Conservation (phyloP, 1,140 invertebrate genomes). For the Cotesia vestalis region DNA sequence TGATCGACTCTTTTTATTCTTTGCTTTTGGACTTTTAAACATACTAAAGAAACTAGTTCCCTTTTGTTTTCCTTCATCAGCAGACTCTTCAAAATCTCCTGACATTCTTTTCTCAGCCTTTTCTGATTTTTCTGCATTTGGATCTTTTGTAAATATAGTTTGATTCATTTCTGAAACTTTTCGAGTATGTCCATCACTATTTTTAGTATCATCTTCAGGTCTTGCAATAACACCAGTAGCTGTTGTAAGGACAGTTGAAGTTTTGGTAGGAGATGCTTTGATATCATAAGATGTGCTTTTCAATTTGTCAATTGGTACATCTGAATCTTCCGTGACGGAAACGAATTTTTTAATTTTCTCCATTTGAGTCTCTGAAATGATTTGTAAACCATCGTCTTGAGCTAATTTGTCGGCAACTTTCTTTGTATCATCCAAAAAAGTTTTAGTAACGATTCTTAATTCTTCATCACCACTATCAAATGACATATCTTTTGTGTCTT, state of each 20-base stretch:
- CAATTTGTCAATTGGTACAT: slow-evolving; percentile 45
- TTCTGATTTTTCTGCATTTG: not conserved
- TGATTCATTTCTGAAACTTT: slow-evolving; percentile 42
- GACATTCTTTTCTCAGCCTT: slow-evolving; percentile 24
- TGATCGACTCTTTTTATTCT: slow-evolving; percentile 47
- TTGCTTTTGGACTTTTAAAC: slow-evolving; percentile 56
- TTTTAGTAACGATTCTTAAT: slow-evolving; percentile 35
- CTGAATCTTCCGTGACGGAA: slow-evolving; percentile 36
- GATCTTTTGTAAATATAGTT: not conserved
- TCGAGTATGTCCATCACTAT: slow-evolving; percentile 33
- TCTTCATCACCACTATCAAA: slow-evolving; percentile 43
- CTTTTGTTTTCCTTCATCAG: slow-evolving; percentile 47
- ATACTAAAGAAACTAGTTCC: slow-evolving; percentile 50
- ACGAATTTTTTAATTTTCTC: slow-evolving; percentile 42
- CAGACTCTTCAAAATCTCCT: slow-evolving; percentile 10
- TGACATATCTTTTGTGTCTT: slow-evolving; percentile 34
- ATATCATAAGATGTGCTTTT: slow-evolving; percentile 48
- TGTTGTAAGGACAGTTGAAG: not conserved
- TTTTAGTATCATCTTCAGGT: slow-evolving; percentile 15
- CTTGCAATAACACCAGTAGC: slow-evolving; percentile 8
- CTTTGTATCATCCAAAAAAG: slow-evolving; percentile 43
- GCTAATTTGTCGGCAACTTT: slow-evolving; percentile 41
- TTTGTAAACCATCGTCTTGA: not conserved
- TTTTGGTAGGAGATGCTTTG: not conserved
- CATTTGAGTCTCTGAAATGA: slow-evolving; percentile 13